phyloP scores from a whole-genome alignment of 2,797 vertebrate species.

The Ambastaia sidthimunki region DNA sequence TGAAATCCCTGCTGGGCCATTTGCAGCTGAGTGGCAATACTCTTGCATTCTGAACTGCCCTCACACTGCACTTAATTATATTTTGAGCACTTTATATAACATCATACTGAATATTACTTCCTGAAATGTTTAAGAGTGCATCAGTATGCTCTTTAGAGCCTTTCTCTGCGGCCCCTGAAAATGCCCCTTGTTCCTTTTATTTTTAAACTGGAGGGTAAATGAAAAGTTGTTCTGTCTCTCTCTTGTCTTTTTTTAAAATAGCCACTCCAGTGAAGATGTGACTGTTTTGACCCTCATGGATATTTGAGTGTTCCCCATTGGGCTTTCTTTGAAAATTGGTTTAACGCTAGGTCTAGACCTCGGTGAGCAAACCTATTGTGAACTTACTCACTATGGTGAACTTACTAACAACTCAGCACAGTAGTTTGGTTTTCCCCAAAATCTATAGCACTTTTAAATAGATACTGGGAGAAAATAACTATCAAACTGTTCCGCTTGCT shows the following conservation, averaged over 20 bases:
- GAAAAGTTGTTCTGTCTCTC: slow-evolving; percentile 31
- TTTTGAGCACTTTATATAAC: slow-evolving; percentile 22
- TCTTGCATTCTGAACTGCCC: slow-evolving; percentile 8
- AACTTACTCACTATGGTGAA: slow-evolving; percentile 18
- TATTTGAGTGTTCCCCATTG: slow-evolving; percentile 80
- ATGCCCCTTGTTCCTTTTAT: neutral
- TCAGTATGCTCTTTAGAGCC: slow-evolving; percentile 9
- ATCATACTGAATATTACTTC: slow-evolving; percentile 14
- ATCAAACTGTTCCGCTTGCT: neutral
- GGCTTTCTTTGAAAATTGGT: slow-evolving; percentile 80
- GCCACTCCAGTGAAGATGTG: slow-evolving; percentile 45
- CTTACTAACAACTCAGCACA: slow-evolving; percentile 19
- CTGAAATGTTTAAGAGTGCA: slow-evolving; percentile 6
- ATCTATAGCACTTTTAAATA: slow-evolving; percentile 33
- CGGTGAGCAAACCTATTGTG: slow-evolving; percentile 64
- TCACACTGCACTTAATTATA: slow-evolving; percentile 4
- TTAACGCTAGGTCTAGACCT: slow-evolving; percentile 76
- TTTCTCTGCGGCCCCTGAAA: neutral
- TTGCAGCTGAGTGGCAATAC: neutral
- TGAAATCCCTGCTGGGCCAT: neutral
- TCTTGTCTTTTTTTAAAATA: slow-evolving; percentile 17
- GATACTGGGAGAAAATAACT: slow-evolving; percentile 3
- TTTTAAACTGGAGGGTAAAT: slow-evolving; percentile 10
- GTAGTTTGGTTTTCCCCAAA: slow-evolving; percentile 26
- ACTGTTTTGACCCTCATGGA: slow-evolving; percentile 75